Evolutionary conservation across 2,888 invertebrate genomes (phyloP), one percentile per base, ranked within the genome.

Genomic region (Bombylius discolor): DNA sequence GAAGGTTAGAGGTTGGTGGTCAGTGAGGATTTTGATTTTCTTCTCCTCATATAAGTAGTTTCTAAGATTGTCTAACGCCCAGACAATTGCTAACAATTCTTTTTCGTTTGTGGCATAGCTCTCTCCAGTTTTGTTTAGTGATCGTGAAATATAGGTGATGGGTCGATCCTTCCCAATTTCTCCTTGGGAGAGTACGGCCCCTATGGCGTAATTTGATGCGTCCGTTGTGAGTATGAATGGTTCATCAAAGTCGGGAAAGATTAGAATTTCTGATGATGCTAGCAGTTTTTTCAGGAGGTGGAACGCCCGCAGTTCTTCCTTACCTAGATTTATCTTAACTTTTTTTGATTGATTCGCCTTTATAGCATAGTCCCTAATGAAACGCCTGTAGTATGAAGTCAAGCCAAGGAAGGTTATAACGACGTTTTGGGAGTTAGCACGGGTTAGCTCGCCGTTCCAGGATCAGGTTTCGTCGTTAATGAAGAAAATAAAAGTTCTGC

Each of bases 361-460:
- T 8, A 51, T 45, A 4, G 58, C 60, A 44, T 58, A 62, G 34
- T 63, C 58, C 7, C 51, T 54, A 1, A 61, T 59, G 47, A 62
- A 62, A 3, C 51, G 45, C 33, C 51, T 7, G n/a, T 51, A 51
- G 6, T 51, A 51, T 14, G 44, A 42, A 44, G 31, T 44, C 9
- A 51, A 36, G 4, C 44, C 45, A 5, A 51, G 13, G n/a, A 45
- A 45, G 7, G n/a, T n/a, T n/a, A n/a, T n/a, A n/a, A n/a, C n/a
- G n/a, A n/a, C n/a, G n/a, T n/a, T n/a, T n/a, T n/a, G n/a, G n/a
- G n/a, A n/a, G n/a, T n/a, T n/a, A n/a, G n/a, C n/a, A n/a, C n/a
- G n/a, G n/a, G n/a, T n/a, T n/a, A n/a, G n/a, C n/a, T n/a, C n/a
- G n/a, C n/a, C n/a, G n/a, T n/a, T n/a, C n/a, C n/a, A n/a, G n/a